Conservation (phyloP, 2,797 vertebrate species). For the Ptychobarbus kaznakovi region DNA sequence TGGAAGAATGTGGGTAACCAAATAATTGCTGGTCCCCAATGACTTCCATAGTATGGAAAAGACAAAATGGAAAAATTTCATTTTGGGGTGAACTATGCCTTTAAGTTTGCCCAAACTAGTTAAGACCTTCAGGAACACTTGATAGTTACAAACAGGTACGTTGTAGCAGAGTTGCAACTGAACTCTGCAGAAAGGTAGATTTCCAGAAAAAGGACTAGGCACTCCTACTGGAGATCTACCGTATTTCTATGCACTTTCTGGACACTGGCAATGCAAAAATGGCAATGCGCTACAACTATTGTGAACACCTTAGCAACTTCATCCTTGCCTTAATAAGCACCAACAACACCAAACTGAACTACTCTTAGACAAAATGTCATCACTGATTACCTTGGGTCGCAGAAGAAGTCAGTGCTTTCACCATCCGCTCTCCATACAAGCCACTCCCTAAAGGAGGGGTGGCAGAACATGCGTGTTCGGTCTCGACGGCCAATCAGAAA, state of each 20-base stretch:
- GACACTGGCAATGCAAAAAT: background rate
- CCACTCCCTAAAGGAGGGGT: slow-evolving; percentile 98
- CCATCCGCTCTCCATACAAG: slow-evolving; percentile 96
- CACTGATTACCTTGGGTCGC: slow-evolving; percentile 90
- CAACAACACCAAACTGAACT: background rate
- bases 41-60: background rate
- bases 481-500: slow-evolving; percentile 94
- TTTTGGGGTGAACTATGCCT: background rate
- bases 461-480: slow-evolving; percentile 96
- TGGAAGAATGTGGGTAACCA: background rate
- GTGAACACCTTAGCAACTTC: background rate
- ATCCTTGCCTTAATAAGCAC: background rate
- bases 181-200: background rate
- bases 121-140: background rate
- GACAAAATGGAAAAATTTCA: background rate
- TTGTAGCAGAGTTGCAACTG: background rate
- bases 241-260: background rate
- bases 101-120: background rate
- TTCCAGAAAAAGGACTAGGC: background rate
- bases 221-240: background rate
- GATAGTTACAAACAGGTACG: background rate
- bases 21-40: background rate
- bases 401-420: slow-evolving; percentile 93
- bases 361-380: slow-evolving; percentile 25
- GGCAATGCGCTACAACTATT: background rate